A percentile compares a stretch with the other conserved stretches of the same genome.
phyloP scores from a whole-genome alignment of 2,113 vertebrate genomes.

The Austrofundulus limnaeus region DNA sequence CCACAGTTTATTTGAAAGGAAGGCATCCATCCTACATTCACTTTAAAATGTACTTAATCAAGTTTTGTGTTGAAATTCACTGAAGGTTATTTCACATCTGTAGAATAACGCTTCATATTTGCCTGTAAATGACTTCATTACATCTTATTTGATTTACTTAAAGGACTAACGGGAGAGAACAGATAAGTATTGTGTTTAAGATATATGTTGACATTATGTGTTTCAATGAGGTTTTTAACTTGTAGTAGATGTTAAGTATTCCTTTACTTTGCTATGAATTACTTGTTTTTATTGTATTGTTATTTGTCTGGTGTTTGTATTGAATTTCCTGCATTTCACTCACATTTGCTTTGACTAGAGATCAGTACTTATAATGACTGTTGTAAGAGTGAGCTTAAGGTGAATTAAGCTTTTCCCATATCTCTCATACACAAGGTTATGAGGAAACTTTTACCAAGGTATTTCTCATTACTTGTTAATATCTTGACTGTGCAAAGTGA shows the following conservation, averaged over 20 bases:
- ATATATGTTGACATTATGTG: not conserved
- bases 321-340: too few species aligned
- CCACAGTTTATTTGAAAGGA: constrained; percentile 7
- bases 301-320: not conserved
- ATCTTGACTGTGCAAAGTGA: too few species aligned
- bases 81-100: not conserved
- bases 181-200: not conserved
- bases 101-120: not conserved
- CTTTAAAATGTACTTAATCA: not conserved
- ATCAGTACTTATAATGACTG: too few species aligned
- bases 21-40: not conserved
- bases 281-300: not conserved
- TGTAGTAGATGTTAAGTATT: not conserved
- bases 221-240: not conserved
- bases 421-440: too few species aligned
- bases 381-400: too few species aligned
- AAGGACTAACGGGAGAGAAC: not conserved
- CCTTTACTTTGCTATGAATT: not conserved
- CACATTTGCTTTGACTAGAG: too few species aligned
- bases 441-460: too few species aligned
- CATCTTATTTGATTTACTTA: constrained; percentile 11
- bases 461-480: too few species aligned
- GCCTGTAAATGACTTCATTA: constrained; percentile 5
- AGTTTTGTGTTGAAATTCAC: constrained; percentile 1
- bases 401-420: too few species aligned